Evolutionary conservation across 64 coral and sea anemone species (phyloP), one percentile per base, ranked within the genome.

Genomic region (Hydrozoanthus tunicans): DNA sequence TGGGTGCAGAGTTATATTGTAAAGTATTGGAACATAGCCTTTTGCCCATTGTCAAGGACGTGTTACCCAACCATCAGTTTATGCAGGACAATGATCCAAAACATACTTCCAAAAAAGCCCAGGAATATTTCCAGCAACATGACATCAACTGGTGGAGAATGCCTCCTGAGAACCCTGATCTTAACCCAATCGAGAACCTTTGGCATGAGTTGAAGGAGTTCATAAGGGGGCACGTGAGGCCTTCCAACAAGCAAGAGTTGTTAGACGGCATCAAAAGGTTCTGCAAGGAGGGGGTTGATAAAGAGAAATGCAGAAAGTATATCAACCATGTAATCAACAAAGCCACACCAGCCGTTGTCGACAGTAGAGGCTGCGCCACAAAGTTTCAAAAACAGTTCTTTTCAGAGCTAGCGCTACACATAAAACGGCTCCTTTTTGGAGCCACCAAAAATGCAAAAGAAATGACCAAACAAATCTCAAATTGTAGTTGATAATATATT

Each of bases 91-190:
- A 20, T 20, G 20, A 20, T 20, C 20, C 20, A 20, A 20, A 20
- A 20, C 20, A 20, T 20, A 20, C 20, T 20, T 20, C 82, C 20
- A 85, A 62, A 17, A 15, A 85, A 51, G 20, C 53, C 57, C 53
- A 56, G 80, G 59, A 26, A 4, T 82, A 5, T 82, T 62, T 59
- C 20, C 24, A 59, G 59, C 53, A 82, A 24, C 56, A 82, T 25
- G 80, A 24, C 8, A 82, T 82, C 59, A 82, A 82, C 59, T 82
- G 80, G 79, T 81, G 79, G 79, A 17, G 79, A 58, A 81, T 53
- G 6, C 26, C 27, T 56, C 61, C 25, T 12, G 82, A 85, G 82
- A 66, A 62, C 66, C 82, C 7, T 7, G 64, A 64, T 62, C 13
- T 85, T 9, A 66, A 85, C 62, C 82, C 82, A 85, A 20, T 20